Evolutionary conservation across 2,888 invertebrate genomes (phyloP).

Genomic region (Acronicta alni): DNA sequence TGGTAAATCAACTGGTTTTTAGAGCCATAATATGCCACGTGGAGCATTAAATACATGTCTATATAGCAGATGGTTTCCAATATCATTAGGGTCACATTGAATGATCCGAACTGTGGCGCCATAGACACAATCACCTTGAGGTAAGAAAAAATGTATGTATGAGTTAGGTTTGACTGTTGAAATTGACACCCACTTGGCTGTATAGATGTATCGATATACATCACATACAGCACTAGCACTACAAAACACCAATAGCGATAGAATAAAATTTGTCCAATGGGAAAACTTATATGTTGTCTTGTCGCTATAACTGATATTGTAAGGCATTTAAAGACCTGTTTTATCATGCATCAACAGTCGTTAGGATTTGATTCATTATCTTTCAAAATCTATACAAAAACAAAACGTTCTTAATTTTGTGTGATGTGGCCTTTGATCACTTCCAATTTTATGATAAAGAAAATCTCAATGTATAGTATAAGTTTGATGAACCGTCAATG

Average conservation of each 20-base stretch:
- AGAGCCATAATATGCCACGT: conserved; percentile 85
- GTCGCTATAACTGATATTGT: too few relatives aligned
- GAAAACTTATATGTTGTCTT: too few relatives aligned
- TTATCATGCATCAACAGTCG: too few relatives aligned
- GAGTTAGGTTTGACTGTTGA: conserved; percentile 17
- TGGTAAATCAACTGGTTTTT: conserved; percentile 87
- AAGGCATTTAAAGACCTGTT: too few relatives aligned
- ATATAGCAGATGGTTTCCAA: conserved; percentile 82
- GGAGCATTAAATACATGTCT: conserved; percentile 86
- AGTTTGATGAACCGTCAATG: conserved; percentile 28
- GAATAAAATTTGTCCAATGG: too few relatives aligned
- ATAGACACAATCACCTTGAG: conserved; percentile 78
- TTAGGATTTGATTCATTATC: too few relatives aligned
- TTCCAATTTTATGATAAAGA: neutral
- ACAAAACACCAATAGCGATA: too few relatives aligned
- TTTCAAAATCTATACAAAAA: too few relatives aligned
- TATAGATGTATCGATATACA: conserved; percentile 11
- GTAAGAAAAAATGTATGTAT: conserved; percentile 30
- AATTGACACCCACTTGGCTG: conserved; percentile 28
- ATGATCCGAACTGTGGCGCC: conserved; percentile 74
- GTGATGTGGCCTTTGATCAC: conserved; percentile 8
- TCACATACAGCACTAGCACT: too few relatives aligned
- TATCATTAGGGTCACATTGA: conserved; percentile 71
- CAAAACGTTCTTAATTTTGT: too few relatives aligned
- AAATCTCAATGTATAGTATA: conserved; percentile 15